Percentiles rank a stretch among this genome's conserved stretches.
Evolutionary conservation across 1,140 invertebrate genomes (phyloP).

Genomic region (Antheraea pernyi): DNA sequence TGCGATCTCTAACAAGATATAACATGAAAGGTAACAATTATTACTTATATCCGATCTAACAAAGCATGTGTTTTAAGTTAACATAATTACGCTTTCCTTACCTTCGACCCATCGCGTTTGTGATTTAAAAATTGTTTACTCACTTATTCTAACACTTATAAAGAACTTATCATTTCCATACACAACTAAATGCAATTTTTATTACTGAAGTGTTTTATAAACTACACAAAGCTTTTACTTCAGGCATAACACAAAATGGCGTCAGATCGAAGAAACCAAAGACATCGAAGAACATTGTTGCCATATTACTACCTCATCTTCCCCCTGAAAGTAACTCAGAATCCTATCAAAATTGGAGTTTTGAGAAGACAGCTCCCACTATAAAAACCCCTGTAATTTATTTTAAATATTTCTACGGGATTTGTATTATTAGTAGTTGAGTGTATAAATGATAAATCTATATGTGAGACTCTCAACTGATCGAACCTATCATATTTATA

Average conservation of each 20-base stretch:
- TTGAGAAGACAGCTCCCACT: too few relatives aligned
- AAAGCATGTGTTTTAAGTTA: background rate
- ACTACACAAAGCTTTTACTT: background rate
- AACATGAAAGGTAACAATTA: slow-evolving; percentile 16
- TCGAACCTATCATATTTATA: too few relatives aligned
- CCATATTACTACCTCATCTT: too few relatives aligned
- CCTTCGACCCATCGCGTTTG: background rate
- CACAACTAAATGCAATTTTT: background rate
- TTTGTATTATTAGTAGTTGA: too few relatives aligned
- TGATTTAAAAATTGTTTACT: background rate
- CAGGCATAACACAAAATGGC: background rate
- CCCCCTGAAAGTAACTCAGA: too few relatives aligned
- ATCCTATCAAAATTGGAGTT: too few relatives aligned
- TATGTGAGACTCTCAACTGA: too few relatives aligned
- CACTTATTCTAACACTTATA: background rate
- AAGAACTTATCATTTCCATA: background rate
- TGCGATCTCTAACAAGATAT: slow-evolving; percentile 50
- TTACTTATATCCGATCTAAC: background rate
- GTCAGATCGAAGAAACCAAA: background rate
- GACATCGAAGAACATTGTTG: too few relatives aligned
- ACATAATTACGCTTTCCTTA: background rate
- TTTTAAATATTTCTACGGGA: too few relatives aligned
- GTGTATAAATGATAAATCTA: too few relatives aligned
- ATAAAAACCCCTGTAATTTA: too few relatives aligned
- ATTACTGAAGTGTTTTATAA: background rate